Conservation (phyloP, 2,113 vertebrate species). For the Xenus cinereus region DNA sequence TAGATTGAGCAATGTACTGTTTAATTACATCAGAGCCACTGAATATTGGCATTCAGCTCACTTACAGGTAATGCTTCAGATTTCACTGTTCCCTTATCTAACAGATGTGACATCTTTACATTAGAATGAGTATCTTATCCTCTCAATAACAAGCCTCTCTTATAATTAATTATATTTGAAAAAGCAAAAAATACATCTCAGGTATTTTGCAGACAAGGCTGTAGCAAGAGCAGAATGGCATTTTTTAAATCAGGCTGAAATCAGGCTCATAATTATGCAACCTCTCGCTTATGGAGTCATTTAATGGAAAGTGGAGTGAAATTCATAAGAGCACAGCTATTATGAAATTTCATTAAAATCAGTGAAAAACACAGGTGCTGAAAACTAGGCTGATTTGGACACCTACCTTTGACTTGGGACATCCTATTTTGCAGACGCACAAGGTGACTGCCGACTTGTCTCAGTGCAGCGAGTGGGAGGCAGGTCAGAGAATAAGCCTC, state of each 20-base stretch:
- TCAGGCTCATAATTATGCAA: background rate
- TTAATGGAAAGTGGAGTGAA: background rate
- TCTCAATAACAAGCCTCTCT: background rate
- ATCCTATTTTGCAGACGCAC: background rate
- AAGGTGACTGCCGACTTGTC: background rate
- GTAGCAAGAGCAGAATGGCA: background rate
- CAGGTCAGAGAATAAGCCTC: background rate
- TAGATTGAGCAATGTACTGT: background rate
- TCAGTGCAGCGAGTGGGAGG: background rate
- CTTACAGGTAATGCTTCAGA: background rate
- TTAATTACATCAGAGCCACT: slow-evolving; percentile 21
- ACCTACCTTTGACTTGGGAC: background rate
- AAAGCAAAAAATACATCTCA: background rate
- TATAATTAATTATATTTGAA: background rate
- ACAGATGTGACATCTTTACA: background rate
- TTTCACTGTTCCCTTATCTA: background rate
- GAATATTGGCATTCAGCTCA: slow-evolving; percentile 23
- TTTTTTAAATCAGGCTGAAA: background rate
- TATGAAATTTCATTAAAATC: background rate
- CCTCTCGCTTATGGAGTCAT: background rate
- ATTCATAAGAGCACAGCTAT: background rate
- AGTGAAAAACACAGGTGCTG: background rate
- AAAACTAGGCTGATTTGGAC: background rate
- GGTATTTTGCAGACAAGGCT: background rate
- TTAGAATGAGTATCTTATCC: background rate